Base-by-base conservation (phyloP, 2,888 invertebrate species). In the Rugalucina vietnamica region DNA sequence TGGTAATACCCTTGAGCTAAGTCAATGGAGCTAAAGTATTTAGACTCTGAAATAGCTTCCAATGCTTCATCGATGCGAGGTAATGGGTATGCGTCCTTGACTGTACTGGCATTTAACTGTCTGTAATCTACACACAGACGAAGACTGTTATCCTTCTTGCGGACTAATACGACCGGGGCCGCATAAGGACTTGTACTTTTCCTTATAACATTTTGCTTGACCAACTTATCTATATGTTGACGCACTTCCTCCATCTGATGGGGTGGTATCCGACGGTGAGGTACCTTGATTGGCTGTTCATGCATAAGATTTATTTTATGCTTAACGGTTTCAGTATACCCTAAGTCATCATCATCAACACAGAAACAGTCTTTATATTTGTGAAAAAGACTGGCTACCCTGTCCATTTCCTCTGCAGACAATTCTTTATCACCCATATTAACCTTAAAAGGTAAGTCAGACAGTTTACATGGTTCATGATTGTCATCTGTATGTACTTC, bases 1-100 rank as follows among this genome's bases (percentile, higher is more conserved):
- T 90, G 89, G 79, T 87, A 89, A 71, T 86, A 93, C 21, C 91
- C 90, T 29, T 77, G 75, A 12, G 76, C 79, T 49, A 93, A 70
- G 54, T 76, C 60, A 8, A 43, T 76, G 0, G 27, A 21, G 21
- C 76, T 76, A 27, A 76, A 76, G 24, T 76, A 76, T 65, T 76
- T 76, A 4, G 60, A 27, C 14, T 29, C 14, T 10, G 12, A 21
- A n/a, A 60, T 34, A 1, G 54, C 39, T 32, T 77, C 77, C 24
- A 77, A 29, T 27, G 50, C 39, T 34, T 77, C 70, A 32, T 70
- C 36, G 18, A 70, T 50, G 18, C 70, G 29, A 21, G 70, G 70
- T 14, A 77, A 27, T 8, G 69, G 50, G 34, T 77, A 57, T 24
- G 78, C 82, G 49, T 50, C 50, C n/a, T 79, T 79, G n/a, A 82